phyloP scores from a whole-genome alignment of 2,888 invertebrate species.

The Phaedon cochleariae region DNA sequence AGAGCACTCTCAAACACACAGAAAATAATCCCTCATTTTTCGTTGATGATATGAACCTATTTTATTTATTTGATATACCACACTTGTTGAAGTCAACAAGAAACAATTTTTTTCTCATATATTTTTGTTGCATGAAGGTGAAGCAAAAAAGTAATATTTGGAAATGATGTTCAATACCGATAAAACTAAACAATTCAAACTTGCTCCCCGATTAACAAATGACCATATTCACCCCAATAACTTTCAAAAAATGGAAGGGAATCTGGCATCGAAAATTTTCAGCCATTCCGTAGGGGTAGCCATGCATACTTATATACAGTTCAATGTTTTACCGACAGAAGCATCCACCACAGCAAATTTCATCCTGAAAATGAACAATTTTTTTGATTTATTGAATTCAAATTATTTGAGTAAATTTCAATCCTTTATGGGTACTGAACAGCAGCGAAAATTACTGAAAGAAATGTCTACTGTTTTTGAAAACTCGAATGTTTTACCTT shows the following conservation, averaged over 20 bases:
- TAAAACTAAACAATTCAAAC: no score
- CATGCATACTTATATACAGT: no score
- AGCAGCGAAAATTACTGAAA: slow-evolving; percentile 17
- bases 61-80: slow-evolving; percentile 30
- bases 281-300: no score
- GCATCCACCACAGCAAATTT: no score
- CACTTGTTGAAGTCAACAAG: slow-evolving; percentile 27
- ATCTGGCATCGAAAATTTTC: slow-evolving; percentile 20
- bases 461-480: slow-evolving; percentile 11
- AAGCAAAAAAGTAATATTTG: slow-evolving; percentile 20
- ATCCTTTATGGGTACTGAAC: slow-evolving; percentile 17
- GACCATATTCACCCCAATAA: no score
- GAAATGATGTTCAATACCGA: slow-evolving; percentile 24
- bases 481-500: background rate
- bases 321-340: no score
- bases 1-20: slow-evolving; percentile 10
- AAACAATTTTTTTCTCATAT: slow-evolving; percentile 7
- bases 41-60: slow-evolving; percentile 11
- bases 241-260: slow-evolving; percentile 19
- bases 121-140: slow-evolving; percentile 16
- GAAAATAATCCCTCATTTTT: slow-evolving; percentile 18
- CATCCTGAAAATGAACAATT: slow-evolving; percentile 22
- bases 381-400: slow-evolving; percentile 25
- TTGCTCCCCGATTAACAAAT: no score
- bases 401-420: slow-evolving; percentile 5